Evolutionary conservation across 2,797 vertebrate genomes (phyloP).

Genomic region (Calcarius lapponicus): DNA sequence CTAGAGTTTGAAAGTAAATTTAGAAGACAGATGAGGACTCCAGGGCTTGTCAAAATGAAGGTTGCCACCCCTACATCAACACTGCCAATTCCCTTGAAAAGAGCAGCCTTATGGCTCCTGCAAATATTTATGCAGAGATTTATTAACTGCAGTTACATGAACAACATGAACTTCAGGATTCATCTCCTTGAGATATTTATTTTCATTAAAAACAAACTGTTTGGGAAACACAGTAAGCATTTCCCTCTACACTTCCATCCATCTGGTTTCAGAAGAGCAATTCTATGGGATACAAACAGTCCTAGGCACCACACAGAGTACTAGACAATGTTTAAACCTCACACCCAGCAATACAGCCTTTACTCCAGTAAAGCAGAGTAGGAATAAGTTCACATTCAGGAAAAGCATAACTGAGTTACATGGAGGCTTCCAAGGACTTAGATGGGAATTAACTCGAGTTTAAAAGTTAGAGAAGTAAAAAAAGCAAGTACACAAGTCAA

Average conservation of each 20-base stretch:
- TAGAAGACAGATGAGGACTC: background rate
- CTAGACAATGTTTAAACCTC: background rate
- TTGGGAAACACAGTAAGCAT: background rate
- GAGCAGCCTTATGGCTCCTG: background rate
- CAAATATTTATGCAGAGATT: background rate
- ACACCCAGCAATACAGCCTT: background rate
- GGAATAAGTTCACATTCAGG: background rate
- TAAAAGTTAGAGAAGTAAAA: conserved; percentile 31
- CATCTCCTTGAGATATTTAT: conserved; percentile 40
- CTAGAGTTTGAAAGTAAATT: background rate
- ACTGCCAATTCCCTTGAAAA: background rate
- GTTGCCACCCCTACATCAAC: background rate
- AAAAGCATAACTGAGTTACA: background rate
- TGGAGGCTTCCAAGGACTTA: background rate
- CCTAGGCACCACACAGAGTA: background rate
- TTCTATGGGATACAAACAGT: background rate
- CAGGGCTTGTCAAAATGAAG: background rate
- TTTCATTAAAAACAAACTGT: conserved; percentile 45
- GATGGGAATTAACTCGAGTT: background rate
- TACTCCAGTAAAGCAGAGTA: background rate
- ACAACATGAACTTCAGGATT: conserved; percentile 21
- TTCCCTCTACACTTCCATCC: conserved; percentile 1
- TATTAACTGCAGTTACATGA: conserved; percentile 13
- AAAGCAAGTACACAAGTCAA: background rate
- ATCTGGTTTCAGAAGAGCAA: conserved; percentile 6